Base-by-base conservation (phyloP, 2,888 invertebrate genomes). In the Acanthopleura granulata region DNA sequence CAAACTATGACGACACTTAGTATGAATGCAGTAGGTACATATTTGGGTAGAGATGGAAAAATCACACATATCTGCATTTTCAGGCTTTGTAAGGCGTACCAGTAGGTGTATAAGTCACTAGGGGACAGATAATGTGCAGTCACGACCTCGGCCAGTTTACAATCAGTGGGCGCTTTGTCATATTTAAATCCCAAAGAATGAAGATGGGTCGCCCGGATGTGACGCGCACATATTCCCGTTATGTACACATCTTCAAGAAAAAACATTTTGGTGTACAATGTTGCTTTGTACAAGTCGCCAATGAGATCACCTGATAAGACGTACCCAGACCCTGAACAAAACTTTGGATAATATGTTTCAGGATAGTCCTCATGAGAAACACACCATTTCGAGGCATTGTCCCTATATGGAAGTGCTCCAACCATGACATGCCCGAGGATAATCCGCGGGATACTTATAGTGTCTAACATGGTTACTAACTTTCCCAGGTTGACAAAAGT, bases 251-350 rank as follows among this genome's bases (percentile, higher is more conserved):
- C 97, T 91, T 97, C 97, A 75, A 97, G 92, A 83, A 95, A 95
- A 83, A 97, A 92, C 90, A 95, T 95, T 74, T 93, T 94, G 84
- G 92, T 93, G 80, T 93, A 92, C 79, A 95, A 91, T 30, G 96
- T 94, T 71, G 93, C 93, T 25, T 91, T 90, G 89, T 95, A 95
- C 76, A 97, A 91, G 84, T 93, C 93, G 76, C 93, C 93, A 66
- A 95, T 93, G 74, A 94, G 92, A 89, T 95, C 94, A 74, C 93
- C 93, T 73, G 95, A 94, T 89, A 97, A 90, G 74, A 97, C 91
- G 91, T 98, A 98, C 16, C 97, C 96, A 29, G 97, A 97, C 1
- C 98, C 97, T 1, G 97, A 97, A 18, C 95, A 95, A 90, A 97
- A 97, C 88, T 95, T 94, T 3, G 97, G 97, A 91, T 95, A 97